A percentile compares a stretch with the other conserved stretches of the same genome.
Conservation (phyloP, 2,797 vertebrate genomes). For the Urophycis tenuis region DNA sequence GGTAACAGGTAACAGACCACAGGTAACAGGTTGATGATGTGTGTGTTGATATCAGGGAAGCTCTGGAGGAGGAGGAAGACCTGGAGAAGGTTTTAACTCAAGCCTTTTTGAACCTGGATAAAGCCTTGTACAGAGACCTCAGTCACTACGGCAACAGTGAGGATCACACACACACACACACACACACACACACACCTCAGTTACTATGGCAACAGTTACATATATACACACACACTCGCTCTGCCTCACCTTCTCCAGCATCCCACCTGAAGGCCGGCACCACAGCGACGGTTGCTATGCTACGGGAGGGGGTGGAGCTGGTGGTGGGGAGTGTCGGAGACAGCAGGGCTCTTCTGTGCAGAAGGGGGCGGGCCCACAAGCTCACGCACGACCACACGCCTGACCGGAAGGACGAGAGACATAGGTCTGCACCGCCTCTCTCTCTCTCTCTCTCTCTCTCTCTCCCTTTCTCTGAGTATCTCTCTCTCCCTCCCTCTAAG, state of each 20-base stretch:
- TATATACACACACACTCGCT: no score
- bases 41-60: constrained; percentile 66
- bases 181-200: not conserved
- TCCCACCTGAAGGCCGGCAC: constrained; percentile 74
- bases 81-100: constrained; percentile 82
- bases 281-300: constrained; percentile 89
- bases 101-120: constrained; percentile 84
- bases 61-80: constrained; percentile 78
- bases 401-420: constrained; percentile 83
- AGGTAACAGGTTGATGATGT: no score
- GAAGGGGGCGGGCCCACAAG: constrained; percentile 79
- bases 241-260: constrained; percentile 13
- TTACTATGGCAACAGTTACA: no score
- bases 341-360: constrained; percentile 86
- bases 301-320: constrained; percentile 85
- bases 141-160: constrained; percentile 77
- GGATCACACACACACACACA: constrained; percentile 37
- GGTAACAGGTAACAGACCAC: no score
- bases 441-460: no score
- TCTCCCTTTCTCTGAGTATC: no score
- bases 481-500: no score
- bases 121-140: constrained; percentile 75
- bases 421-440: constrained; percentile 30
- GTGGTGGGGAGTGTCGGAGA: constrained; percentile 89
- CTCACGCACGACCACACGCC: constrained; percentile 89